These are phyloP conservation scores for Yponomeuta sedellus DNA, from an alignment of 2,888 invertebrate genomes.

Conservation along the genomic window DNA sequence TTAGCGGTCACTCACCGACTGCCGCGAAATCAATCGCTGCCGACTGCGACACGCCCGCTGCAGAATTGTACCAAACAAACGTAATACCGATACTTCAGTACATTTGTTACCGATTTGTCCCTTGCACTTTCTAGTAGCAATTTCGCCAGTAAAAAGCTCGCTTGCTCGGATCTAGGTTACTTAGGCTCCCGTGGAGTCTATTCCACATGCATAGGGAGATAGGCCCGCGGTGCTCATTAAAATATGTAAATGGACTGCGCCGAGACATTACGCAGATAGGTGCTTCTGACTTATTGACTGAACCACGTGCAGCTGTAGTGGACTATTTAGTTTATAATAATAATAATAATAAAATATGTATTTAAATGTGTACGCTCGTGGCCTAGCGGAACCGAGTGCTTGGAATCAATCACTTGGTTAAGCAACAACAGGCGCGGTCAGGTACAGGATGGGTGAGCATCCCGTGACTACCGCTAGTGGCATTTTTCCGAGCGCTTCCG, in stretches of 20 bases:
- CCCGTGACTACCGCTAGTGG: too few species aligned
- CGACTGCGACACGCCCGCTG: too few species aligned
- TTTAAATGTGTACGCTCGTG: too few species aligned
- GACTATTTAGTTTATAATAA: slow-evolving; percentile 1
- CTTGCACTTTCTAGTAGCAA: not conserved
- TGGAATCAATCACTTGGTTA: too few species aligned
- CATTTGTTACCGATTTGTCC: not conserved
- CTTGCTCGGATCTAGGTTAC: not conserved
- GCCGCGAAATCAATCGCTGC: too few species aligned
- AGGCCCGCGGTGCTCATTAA: slow-evolving; percentile 69
- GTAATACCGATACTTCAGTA: too few species aligned
- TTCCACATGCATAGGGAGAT: slow-evolving; percentile 36
- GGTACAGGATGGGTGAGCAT: too few species aligned
- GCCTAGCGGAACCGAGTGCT: too few species aligned
- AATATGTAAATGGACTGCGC: slow-evolving; percentile 68
- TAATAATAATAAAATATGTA: too few species aligned
- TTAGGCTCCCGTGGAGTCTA: not conserved
- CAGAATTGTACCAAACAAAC: too few species aligned
- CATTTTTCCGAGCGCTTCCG: too few species aligned
- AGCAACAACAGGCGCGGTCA: too few species aligned
- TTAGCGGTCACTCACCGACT: not conserved
- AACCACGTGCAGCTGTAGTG: slow-evolving; percentile 38
- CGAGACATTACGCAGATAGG: slow-evolving; percentile 75
- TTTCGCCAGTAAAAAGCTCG: slow-evolving; percentile 2
- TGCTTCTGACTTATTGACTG: slow-evolving; percentile 69